phyloP scores from a whole-genome alignment of 2,113 vertebrate genomes.

The Scolopax mira region DNA sequence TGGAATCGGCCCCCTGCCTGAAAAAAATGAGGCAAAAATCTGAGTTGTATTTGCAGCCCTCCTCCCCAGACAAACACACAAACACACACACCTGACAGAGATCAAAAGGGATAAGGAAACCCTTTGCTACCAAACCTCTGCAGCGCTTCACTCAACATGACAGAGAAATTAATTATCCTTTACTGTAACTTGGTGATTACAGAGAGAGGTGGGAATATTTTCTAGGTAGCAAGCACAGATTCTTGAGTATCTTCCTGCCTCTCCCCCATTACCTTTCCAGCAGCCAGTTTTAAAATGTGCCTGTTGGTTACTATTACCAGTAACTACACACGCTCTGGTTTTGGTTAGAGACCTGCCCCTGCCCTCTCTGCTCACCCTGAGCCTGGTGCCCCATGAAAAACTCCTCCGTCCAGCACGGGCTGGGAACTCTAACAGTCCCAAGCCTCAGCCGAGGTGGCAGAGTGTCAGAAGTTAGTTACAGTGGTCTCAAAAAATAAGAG shows the following conservation, averaged over 20 bases:
- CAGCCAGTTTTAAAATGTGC: not conserved
- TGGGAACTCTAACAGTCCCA: not conserved
- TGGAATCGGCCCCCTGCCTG: slow-evolving; percentile 92
- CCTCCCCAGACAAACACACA: no score
- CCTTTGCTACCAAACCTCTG: not conserved
- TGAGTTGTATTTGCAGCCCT: not conserved
- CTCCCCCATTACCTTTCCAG: not conserved
- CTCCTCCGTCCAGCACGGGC: not conserved
- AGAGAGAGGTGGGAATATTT: not conserved
- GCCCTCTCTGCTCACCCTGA: not conserved
- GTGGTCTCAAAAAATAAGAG: not conserved
- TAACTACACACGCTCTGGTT: not conserved
- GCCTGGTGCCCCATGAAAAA: not conserved
- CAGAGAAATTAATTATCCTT: not conserved
- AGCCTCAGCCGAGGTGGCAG: not conserved
- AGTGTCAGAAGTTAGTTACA: not conserved
- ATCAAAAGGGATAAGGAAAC: not conserved
- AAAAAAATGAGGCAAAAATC: not conserved
- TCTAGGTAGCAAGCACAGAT: not conserved
- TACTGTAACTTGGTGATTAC: not conserved
- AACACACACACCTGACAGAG: not conserved
- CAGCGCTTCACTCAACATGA: not conserved
- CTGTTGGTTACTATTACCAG: not conserved
- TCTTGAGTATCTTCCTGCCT: not conserved
- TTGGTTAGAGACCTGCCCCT: not conserved